Conservation (phyloP, 2,797 vertebrate species). For the Poliocrania exsul region DNA sequence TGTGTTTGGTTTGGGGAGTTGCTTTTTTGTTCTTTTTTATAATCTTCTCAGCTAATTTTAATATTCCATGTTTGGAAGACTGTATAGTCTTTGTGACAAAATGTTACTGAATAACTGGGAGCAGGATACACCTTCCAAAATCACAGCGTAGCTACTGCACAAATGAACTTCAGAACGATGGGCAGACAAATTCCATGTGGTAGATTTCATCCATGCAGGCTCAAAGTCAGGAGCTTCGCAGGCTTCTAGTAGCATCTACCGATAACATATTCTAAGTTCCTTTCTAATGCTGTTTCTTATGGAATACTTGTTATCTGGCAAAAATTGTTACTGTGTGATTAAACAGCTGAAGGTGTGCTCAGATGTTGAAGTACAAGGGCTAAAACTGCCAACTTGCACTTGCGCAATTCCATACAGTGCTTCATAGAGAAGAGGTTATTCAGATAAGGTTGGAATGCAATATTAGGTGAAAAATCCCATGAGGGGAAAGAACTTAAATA, state of each 20-base stretch:
- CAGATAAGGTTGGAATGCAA: not conserved
- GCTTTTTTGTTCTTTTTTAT: not conserved
- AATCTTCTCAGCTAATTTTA: not conserved
- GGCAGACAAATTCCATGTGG: not conserved
- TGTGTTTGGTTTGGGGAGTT: not conserved
- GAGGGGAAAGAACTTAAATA: not conserved
- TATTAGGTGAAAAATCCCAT: not conserved
- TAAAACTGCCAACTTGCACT: not conserved
- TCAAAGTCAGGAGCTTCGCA: not conserved
- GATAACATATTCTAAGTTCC: not conserved
- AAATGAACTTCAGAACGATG: not conserved
- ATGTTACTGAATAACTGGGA: not conserved
- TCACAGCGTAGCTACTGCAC: not conserved
- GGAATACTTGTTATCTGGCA: not conserved
- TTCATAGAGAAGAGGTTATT: not conserved
- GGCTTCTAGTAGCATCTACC: not conserved
- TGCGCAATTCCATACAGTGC: not conserved
- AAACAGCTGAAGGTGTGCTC: not conserved
- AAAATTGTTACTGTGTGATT: not conserved
- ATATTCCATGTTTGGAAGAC: not conserved
- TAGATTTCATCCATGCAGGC: not conserved
- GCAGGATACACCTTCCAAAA: not conserved
- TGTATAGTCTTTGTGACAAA: not conserved
- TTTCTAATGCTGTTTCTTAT: not conserved
- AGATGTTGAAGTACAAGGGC: not conserved